Evolutionary conservation across 2,113 vertebrate genomes (phyloP).

Genomic region (Oncorhynchus mykiss): DNA sequence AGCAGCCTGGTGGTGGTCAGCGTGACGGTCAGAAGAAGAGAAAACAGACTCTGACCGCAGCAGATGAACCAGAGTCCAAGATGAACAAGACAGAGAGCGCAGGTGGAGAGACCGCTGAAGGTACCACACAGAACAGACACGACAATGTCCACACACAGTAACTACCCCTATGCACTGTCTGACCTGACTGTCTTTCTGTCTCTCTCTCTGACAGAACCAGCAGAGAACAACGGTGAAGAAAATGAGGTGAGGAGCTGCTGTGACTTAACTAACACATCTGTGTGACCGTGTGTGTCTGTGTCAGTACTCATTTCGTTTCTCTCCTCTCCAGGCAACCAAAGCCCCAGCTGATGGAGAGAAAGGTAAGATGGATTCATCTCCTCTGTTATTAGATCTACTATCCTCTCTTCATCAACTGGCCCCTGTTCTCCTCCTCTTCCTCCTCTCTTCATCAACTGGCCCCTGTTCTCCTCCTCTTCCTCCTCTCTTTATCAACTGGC

Average conservation of each 20-base stretch:
- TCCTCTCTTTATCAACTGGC: neutral
- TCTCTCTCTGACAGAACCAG: slow-evolving; percentile 27
- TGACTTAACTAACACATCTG: slow-evolving; percentile 30
- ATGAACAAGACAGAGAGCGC: slow-evolving; percentile 61
- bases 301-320: neutral
- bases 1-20: slow-evolving; percentile 3
- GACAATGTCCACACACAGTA: neutral
- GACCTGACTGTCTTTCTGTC: neutral
- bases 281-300: neutral
- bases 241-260: slow-evolving; percentile 46
- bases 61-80: slow-evolving; percentile 72
- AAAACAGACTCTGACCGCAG: slow-evolving; percentile 56
- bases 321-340: slow-evolving; percentile 52
- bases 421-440: too few relatives aligned
- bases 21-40: slow-evolving; percentile 73
- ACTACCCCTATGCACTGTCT: neutral
- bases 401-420: neutral
- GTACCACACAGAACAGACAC: slow-evolving; percentile 24
- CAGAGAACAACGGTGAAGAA: slow-evolving; percentile 46
- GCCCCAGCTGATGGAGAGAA: slow-evolving; percentile 49
- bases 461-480: too few relatives aligned
- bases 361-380: slow-evolving; percentile 28
- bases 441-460: too few relatives aligned
- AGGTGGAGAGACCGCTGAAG: slow-evolving; percentile 26
- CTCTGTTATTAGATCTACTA: too few relatives aligned